Evolutionary conservation across 1,140 invertebrate species (phyloP), one percentile per base, ranked within the genome.

Genomic region (Conus betulinus): DNA sequence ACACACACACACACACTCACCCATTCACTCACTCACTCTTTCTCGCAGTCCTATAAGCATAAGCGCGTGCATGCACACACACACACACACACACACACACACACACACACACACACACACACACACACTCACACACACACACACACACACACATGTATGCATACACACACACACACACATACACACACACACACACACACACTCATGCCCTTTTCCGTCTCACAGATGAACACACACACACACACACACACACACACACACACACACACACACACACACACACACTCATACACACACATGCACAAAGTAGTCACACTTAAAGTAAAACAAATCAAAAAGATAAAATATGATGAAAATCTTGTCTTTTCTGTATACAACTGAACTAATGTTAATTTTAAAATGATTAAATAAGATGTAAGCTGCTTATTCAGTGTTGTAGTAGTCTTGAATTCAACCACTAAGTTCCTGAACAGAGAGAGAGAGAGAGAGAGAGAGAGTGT

Each of bases 51-150:
- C 13, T 17, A 6, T 39, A 25, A 51, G 1, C 15, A 15, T 15
- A 11, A 81, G 7, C 78, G 39, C 51, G 39, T 27, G 39, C 78
- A 79, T 15, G 25, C 81, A 55, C 51, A 57, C 53, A 82, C 51
- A 82, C 81, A 82, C 51, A 57, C 51, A 83, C 81, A 83, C 51
- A 83, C 51, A 79, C 53, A 57, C 51, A 83, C 27, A 81, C 51
- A 79, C 27, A 81, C 25, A 52, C 25, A 51, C 53, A 84, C 57
- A 63, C 82, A 84, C 55, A 39, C 82, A 84, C 82, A 53, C 82
- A 84, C 57, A 39, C 55, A 84, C 82, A 23, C 85, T 53, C 85
- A 71, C 85, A 86, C 67, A 74, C 84, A 86, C 84, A 76, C 84
- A 74, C 85, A 71, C 85, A 87, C 76, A 87, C 85, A 67, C 74